Conservation (phyloP, 1,140 invertebrate species). For the Papilio polyxenes region DNA sequence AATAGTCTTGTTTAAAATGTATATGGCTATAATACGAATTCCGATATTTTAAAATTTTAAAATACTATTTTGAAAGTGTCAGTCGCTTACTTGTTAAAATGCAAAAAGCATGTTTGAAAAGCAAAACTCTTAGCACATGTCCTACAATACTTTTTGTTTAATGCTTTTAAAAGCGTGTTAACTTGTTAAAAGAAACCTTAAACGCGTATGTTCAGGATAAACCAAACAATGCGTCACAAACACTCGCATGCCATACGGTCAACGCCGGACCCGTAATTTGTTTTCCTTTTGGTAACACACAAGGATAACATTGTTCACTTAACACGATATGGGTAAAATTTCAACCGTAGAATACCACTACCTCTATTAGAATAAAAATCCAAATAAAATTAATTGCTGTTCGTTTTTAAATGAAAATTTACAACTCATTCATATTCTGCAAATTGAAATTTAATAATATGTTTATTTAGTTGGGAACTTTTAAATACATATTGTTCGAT, state of each 20-base stretch:
- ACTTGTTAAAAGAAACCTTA: slow-evolving; percentile 12
- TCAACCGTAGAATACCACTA: not conserved
- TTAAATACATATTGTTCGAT: too few relatives aligned
- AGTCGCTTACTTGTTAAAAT: too few relatives aligned
- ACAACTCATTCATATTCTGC: too few relatives aligned
- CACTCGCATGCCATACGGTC: slow-evolving; percentile 37
- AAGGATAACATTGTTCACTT: not conserved
- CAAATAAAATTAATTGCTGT: not conserved
- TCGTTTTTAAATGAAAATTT: too few relatives aligned
- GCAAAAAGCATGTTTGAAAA: not conserved
- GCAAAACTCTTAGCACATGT: not conserved
- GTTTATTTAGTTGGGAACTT: too few relatives aligned
- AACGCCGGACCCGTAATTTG: slow-evolving; percentile 31
- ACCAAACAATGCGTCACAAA: slow-evolving; percentile 35
- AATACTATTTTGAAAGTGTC: too few relatives aligned
- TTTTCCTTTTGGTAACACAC: slow-evolving; percentile 36
- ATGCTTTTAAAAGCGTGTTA: not conserved
- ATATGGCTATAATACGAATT: too few relatives aligned
- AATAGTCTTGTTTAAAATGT: too few relatives aligned
- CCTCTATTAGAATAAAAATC: too few relatives aligned
- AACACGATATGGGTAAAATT: not conserved
- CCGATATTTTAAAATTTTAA: too few relatives aligned
- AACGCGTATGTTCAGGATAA: slow-evolving; percentile 19
- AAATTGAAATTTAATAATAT: too few relatives aligned
- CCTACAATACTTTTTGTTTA: not conserved